These are phyloP conservation scores for Brachypodius melanocephalos DNA, from an alignment of 2,113 vertebrate species.

Conservation along the genomic window DNA sequence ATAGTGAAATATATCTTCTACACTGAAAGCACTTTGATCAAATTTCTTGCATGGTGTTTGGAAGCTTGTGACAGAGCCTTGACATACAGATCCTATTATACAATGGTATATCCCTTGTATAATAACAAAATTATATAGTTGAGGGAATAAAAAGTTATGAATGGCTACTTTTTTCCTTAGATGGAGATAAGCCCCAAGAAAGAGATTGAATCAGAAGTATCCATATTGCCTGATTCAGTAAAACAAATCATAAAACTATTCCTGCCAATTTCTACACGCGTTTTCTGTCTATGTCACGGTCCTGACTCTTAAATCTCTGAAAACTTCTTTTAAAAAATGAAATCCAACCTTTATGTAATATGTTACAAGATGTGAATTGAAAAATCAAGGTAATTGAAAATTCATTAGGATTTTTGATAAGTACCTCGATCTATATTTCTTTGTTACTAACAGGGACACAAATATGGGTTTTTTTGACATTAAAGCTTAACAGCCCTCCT, in stretches of 20 bases:
- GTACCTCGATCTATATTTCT: background rate
- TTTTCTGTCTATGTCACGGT: background rate
- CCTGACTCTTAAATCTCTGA: background rate
- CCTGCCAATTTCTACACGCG: background rate
- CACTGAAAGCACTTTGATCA: conserved; percentile 28
- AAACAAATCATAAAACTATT: background rate
- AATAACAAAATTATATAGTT: background rate
- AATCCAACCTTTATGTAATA: background rate
- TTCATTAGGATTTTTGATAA: background rate
- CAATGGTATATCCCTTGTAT: background rate
- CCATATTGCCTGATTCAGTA: background rate
- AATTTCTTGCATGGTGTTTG: conserved; percentile 21
- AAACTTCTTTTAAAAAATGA: background rate
- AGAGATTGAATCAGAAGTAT: background rate
- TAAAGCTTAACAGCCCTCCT: background rate
- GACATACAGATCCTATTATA: background rate
- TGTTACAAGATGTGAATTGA: background rate
- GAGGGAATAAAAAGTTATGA: background rate
- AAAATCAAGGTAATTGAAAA: background rate
- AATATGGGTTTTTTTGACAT: background rate
- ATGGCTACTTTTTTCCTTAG: background rate
- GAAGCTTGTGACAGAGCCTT: background rate
- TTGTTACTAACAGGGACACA: background rate
- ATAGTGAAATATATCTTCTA: background rate
- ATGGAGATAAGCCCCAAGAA: background rate